Base-by-base conservation (phyloP, 2,113 vertebrate species). In the Lycocorax pyrrhopterus region DNA sequence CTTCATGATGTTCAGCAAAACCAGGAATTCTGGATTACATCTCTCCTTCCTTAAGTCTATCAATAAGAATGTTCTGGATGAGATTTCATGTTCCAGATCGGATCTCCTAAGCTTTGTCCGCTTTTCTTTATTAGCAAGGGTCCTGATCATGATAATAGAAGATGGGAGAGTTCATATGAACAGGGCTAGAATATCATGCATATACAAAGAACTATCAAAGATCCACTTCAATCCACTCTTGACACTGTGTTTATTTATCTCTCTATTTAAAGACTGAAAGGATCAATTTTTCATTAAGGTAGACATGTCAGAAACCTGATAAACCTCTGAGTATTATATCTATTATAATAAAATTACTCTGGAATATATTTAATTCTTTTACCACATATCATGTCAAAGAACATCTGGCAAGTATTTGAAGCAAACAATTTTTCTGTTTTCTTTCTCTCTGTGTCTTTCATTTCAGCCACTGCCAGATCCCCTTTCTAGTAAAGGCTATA, bases 401-500 rank as follows among this genome's bases (percentile, higher is more conserved):
- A 83, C 33, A 94, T 84, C 60, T 90, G n/a, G 39, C 64, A 88
- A 87, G 41, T 80, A 90, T 73, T 58, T 89, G 46, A 76, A 63
- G 39, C 15, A 93, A 95, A 68, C 30, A 46, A n/a, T 78, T 83
- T 51, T 35, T 66, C 27, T 84, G 6, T 78, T 72, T 78, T 71
- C 22, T 75, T 19, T 56, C 33, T 66, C 25, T 39, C 9, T 30
- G 3, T 55, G 39, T 69, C 55, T 72, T 39, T 69, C 62, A 82
- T 73, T 82, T 82, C 43, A 91, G 43, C 15, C 75, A 52, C 86
- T 86, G 58, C 59, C 84, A 96, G 63, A 86, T 87, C 37, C 16
- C 43, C 82, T 79, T 94, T 94, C 93, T 89, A 96, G 78, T 86
- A 89, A 95, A 75, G 44, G 27, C 69, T 96, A 94, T 93, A 95